phyloP scores from a whole-genome alignment of 2,797 vertebrate species.

The Notoglanidium macrostoma region DNA sequence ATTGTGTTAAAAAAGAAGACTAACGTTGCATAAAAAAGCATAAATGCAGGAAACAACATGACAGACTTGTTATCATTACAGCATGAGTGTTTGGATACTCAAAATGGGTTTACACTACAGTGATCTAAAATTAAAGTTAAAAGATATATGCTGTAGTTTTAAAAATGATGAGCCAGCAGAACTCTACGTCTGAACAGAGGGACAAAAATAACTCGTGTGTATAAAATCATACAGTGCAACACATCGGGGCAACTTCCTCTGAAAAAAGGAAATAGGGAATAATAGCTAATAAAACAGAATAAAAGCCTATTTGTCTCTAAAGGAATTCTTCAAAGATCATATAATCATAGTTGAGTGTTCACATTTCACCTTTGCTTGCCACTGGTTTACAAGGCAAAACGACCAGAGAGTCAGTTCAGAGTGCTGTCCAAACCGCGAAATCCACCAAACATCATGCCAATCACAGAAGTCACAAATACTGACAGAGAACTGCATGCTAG shows the following conservation, averaged over 20 bases:
- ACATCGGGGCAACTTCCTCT: background rate
- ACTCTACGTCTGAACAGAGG: background rate
- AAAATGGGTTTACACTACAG: background rate
- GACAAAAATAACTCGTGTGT: background rate
- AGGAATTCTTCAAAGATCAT: background rate
- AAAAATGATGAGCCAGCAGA: background rate
- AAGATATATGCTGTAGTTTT: background rate
- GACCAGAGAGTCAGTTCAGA: background rate
- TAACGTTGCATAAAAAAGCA: background rate
- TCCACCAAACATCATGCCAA: background rate
- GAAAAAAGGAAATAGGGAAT: background rate
- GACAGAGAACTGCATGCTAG: background rate
- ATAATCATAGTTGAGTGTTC: slow-evolving; percentile 25
- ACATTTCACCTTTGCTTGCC: slow-evolving; percentile 6
- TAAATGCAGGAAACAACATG: background rate
- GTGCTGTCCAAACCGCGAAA: background rate
- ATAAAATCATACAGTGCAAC: background rate
- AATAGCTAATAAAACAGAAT: slow-evolving; percentile 1
- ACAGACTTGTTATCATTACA: background rate
- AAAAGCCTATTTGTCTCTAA: slow-evolving; percentile 12
- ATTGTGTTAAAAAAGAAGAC: background rate
- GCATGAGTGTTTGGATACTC: background rate
- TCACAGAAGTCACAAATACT: background rate
- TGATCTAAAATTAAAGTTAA: background rate
- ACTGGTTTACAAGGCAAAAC: slow-evolving; percentile 9